These are phyloP conservation scores for Dolichomitus sp. DNA, from an alignment of 2,888 invertebrate species.

Conservation along the genomic window DNA sequence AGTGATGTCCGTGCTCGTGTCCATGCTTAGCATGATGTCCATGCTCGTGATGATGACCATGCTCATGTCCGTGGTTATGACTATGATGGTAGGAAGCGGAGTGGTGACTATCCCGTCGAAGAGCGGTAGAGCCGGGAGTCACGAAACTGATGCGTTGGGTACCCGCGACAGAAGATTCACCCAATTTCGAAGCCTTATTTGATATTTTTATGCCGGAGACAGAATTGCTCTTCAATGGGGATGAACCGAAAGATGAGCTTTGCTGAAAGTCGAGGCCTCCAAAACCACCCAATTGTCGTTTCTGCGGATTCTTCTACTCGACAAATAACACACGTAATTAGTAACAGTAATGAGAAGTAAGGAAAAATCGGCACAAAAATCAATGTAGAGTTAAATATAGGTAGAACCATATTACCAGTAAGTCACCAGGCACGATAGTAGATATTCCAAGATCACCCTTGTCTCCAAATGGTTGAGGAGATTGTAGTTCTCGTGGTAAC, in stretches of 20 bases:
- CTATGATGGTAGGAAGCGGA: conserved; percentile 71
- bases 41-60: conserved; percentile 70
- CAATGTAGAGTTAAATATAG: background rate
- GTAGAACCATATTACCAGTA: conserved; percentile 24
- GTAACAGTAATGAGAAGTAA: background rate
- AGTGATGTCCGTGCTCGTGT: conserved; percentile 66
- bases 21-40: conserved; percentile 69
- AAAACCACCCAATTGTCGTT: conserved; percentile 75
- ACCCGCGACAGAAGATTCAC: background rate
- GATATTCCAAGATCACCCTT: conserved; percentile 21
- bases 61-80: conserved; percentile 73
- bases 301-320: conserved; percentile 71
- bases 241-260: conserved; percentile 39
- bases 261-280: conserved; percentile 55
- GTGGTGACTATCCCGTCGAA: conserved; percentile 64
- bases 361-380: background rate
- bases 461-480: conserved; percentile 62
- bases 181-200: conserved; percentile 46
- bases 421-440: conserved; percentile 30
- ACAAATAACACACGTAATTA: conserved; percentile 28
- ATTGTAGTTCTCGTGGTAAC: conserved; percentile 69
- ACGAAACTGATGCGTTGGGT: conserved; percentile 59
- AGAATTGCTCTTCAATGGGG: conserved; percentile 50
- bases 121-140: conserved; percentile 35
- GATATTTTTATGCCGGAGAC: conserved; percentile 54